Evolutionary conservation across 2,797 vertebrate species (phyloP).

Genomic region (Smutsia temminckii): DNA sequence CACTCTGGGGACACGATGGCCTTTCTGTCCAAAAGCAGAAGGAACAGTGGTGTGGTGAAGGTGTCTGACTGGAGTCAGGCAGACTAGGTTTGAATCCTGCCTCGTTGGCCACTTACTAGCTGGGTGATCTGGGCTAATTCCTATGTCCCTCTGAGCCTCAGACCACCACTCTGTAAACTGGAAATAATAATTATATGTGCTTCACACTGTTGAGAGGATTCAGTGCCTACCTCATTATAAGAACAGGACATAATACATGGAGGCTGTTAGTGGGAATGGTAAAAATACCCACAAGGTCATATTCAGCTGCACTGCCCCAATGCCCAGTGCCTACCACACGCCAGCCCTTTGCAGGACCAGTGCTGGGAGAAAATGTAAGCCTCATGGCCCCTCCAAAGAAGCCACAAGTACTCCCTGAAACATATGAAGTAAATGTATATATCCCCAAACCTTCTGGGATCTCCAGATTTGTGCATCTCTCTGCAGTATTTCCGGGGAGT

Average conservation of each 20-base stretch:
- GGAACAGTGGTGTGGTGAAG: neutral
- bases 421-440: neutral
- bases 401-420: neutral
- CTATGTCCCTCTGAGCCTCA: neutral
- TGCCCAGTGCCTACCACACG: neutral
- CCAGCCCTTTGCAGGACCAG: neutral
- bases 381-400: neutral
- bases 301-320: neutral
- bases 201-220: neutral
- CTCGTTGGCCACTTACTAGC: neutral
- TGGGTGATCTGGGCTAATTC: neutral
- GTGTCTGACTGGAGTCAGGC: neutral
- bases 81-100: neutral
- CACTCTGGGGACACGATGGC: neutral
- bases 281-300: neutral
- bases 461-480: neutral
- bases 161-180: neutral
- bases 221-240: neutral
- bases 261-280: neutral
- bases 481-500: neutral
- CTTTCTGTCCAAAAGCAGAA: neutral
- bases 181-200: neutral
- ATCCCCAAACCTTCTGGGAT: neutral
- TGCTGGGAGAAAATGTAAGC: neutral
- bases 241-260: neutral